phyloP scores from a whole-genome alignment of 2,888 invertebrate species.

The Sphinx pinastri region DNA sequence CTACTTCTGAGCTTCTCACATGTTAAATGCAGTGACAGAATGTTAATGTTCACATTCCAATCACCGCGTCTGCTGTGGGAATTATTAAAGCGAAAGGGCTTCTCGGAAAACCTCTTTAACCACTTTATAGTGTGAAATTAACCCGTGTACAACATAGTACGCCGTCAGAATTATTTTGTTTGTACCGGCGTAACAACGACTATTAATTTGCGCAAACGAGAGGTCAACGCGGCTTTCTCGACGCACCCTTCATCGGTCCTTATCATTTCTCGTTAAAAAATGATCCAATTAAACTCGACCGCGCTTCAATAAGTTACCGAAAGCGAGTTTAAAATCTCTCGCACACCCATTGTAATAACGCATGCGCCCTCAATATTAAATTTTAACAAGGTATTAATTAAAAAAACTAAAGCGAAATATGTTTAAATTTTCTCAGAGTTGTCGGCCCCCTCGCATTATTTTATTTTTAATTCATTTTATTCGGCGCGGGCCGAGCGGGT shows the following conservation, averaged over 20 bases:
- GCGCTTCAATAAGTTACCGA: slow-evolving; percentile 79
- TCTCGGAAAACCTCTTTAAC: slow-evolving; percentile 31
- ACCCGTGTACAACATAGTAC: slow-evolving; percentile 23
- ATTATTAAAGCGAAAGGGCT: slow-evolving; percentile 38
- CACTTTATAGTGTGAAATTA: slow-evolving; percentile 24
- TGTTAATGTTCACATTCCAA: slow-evolving; percentile 48
- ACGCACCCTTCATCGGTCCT: slow-evolving; percentile 66
- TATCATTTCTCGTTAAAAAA: slow-evolving; percentile 81
- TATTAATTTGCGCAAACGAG: slow-evolving; percentile 59
- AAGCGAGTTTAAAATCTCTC: slow-evolving; percentile 77
- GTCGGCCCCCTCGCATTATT: slow-evolving; percentile 74
- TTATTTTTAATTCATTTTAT: slow-evolving; percentile 84
- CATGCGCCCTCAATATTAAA: slow-evolving; percentile 82
- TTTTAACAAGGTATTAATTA: slow-evolving; percentile 85
- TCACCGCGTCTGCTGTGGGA: slow-evolving; percentile 40
- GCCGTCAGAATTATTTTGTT: slow-evolving; percentile 23
- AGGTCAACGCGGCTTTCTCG: slow-evolving; percentile 58
- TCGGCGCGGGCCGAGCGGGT: slow-evolving; percentile 76
- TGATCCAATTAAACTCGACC: slow-evolving; percentile 77
- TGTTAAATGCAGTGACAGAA: slow-evolving; percentile 43
- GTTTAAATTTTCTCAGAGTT: slow-evolving; percentile 82
- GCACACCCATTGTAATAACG: slow-evolving; percentile 84
- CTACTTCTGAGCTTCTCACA: slow-evolving; percentile 50
- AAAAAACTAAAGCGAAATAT: slow-evolving; percentile 84
- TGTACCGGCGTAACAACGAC: slow-evolving; percentile 30